phyloP scores from a whole-genome alignment of 2,113 vertebrate species.

The Esox niger region DNA sequence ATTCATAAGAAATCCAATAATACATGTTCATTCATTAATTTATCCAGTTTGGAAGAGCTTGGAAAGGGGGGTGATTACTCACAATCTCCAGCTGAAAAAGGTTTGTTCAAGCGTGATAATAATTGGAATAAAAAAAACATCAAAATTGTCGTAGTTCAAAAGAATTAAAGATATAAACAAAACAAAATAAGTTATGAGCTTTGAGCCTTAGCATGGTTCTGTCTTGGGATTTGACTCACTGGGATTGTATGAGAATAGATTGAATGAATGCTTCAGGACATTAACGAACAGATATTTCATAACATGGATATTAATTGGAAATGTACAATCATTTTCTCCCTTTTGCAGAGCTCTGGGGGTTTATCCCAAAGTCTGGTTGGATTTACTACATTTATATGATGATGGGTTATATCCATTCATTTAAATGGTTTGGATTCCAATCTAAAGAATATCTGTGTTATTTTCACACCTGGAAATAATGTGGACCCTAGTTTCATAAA shows the following conservation, averaged over 20 bases:
- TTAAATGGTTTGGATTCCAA: conserved; percentile 22
- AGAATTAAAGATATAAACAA: conserved; percentile 49
- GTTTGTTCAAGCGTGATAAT: background rate
- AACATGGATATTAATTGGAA: conserved; percentile 41
- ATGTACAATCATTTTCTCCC: conserved; percentile 11
- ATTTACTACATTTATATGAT: conserved; percentile 16
- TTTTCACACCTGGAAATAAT: conserved; percentile 20
- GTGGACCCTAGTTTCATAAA: conserved; percentile 5
- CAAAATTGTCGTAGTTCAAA: conserved; percentile 19
- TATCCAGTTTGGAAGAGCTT: conserved; percentile 14
- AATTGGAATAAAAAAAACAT: conserved; percentile 6
- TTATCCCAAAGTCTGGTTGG: conserved; percentile 10
- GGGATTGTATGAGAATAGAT: conserved; percentile 28
- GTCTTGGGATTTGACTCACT: conserved; percentile 41
- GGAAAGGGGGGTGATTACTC: conserved; percentile 4
- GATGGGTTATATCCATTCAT: conserved; percentile 29
- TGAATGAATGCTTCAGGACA: conserved; percentile 43
- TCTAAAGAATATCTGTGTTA: conserved; percentile 38
- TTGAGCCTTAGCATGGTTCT: conserved; percentile 38
- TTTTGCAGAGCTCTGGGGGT: conserved; percentile 10
- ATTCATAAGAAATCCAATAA: conserved; percentile 28
- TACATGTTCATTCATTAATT: conserved; percentile 2
- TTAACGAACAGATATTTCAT: conserved; percentile 45
- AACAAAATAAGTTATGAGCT: conserved; percentile 61
- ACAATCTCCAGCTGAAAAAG: conserved; percentile 6